Evolutionary conservation across 2,113 vertebrate species (phyloP).

Genomic region (Steatornis caripensis): DNA sequence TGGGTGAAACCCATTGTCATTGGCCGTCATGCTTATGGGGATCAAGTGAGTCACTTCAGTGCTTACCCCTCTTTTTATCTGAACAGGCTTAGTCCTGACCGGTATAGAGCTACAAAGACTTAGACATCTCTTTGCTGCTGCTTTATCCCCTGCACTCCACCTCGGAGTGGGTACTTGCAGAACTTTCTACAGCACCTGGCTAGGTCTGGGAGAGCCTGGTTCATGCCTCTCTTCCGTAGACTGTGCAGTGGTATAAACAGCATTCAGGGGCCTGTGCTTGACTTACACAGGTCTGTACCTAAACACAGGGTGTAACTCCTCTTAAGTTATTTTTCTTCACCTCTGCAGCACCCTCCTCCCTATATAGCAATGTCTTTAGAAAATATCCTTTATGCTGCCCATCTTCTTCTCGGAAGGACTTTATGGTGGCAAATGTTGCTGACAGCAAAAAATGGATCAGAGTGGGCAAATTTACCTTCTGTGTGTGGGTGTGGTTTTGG

Average conservation of each 20-base stretch:
- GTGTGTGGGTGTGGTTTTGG: background rate
- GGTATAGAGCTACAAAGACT: background rate
- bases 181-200: background rate
- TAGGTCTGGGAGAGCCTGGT: background rate
- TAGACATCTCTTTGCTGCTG: background rate
- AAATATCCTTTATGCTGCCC: background rate
- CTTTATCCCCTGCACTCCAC: background rate
- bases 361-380: background rate
- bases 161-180: background rate
- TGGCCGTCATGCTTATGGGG: constrained; percentile 94
- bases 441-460: background rate
- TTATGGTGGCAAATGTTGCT: background rate
- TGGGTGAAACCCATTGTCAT: constrained; percentile 98
- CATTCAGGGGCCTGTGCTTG: background rate
- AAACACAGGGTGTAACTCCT: background rate
- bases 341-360: background rate
- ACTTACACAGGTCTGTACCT: background rate
- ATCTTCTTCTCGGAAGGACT: background rate
- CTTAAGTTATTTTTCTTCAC: background rate
- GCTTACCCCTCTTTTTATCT: background rate
- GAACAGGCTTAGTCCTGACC: background rate
- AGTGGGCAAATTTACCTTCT: background rate
- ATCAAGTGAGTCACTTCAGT: constrained; percentile 81
- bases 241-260: background rate
- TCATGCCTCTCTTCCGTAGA: background rate